Evolutionary conservation across 2,888 invertebrate species (phyloP).

Genomic region (Philhelius pedissequus): DNA sequence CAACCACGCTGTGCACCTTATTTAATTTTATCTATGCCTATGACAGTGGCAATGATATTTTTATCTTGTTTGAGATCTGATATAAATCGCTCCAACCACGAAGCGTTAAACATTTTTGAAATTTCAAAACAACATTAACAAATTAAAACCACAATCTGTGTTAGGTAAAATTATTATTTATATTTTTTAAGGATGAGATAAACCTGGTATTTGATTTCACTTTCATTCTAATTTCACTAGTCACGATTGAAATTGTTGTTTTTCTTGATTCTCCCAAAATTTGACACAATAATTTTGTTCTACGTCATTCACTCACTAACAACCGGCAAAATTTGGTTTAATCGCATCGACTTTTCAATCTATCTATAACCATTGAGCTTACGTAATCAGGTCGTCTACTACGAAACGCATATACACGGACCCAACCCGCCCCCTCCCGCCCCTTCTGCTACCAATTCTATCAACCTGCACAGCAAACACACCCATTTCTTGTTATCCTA

Average conservation of each 20-base stretch:
- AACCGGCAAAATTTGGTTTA: not conserved
- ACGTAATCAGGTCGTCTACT: constrained; percentile 4
- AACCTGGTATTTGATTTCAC: not conserved
- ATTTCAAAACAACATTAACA: not conserved
- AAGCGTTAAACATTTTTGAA: not conserved
- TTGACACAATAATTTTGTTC: not conserved
- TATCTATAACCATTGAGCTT: not conserved
- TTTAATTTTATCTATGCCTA: no score
- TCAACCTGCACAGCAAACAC: not conserved
- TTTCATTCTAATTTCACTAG: not conserved
- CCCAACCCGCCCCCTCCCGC: not conserved
- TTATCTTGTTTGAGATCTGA: not conserved
- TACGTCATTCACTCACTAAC: not conserved
- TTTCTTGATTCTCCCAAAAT: not conserved
- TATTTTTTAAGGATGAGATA: not conserved
- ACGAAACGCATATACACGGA: not conserved
- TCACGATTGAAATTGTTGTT: not conserved
- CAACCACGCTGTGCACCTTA: no score
- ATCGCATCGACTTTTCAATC: not conserved
- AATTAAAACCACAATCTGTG: not conserved
- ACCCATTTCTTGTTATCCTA: constrained; percentile 26
- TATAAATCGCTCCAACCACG: no score
- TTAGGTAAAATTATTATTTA: no score
- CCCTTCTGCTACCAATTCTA: no score
- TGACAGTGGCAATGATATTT: no score